These are phyloP conservation scores for Nasonia giraulti DNA, from an alignment of 1,140 invertebrate species.

Conservation along the genomic window DNA sequence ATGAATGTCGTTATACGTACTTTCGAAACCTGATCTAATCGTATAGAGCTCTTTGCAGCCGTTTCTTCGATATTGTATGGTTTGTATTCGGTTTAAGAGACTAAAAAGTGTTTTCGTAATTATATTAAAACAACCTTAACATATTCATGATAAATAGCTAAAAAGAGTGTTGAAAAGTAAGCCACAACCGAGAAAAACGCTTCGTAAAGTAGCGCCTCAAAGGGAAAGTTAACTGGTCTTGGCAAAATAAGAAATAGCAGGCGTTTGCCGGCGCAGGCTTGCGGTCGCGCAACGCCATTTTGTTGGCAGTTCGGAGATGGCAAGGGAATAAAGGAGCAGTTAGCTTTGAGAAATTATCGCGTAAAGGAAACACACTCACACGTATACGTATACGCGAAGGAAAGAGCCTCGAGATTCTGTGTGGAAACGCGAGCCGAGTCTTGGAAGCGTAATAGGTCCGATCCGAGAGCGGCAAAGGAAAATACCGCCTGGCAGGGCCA, in stretches of 20 bases:
- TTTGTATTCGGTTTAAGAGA: too few species aligned
- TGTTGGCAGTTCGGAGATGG: slow-evolving; percentile 7
- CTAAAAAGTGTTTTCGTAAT: too few species aligned
- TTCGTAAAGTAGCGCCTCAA: background rate
- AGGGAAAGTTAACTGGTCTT: background rate
- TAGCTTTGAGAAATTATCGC: slow-evolving; percentile 22
- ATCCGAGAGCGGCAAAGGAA: slow-evolving; percentile 35
- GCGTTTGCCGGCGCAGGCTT: background rate
- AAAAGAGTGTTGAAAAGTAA: too few species aligned
- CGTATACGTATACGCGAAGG: background rate
- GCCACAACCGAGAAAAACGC: background rate
- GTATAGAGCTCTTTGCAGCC: too few species aligned
- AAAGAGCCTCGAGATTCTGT: background rate
- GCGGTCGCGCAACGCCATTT: slow-evolving; percentile 16
- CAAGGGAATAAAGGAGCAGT: slow-evolving; percentile 14
- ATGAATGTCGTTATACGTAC: background rate
- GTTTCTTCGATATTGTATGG: too few species aligned
- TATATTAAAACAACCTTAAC: too few species aligned
- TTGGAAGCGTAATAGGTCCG: slow-evolving; percentile 19
- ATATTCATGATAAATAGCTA: background rate
- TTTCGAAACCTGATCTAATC: background rate
- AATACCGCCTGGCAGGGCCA: background rate
- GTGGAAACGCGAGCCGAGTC: background rate
- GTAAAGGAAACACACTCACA: background rate
- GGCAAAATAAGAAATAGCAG: slow-evolving; percentile 13